Base-by-base conservation (phyloP, 2,888 invertebrate species). In the Phortica okadai region DNA sequence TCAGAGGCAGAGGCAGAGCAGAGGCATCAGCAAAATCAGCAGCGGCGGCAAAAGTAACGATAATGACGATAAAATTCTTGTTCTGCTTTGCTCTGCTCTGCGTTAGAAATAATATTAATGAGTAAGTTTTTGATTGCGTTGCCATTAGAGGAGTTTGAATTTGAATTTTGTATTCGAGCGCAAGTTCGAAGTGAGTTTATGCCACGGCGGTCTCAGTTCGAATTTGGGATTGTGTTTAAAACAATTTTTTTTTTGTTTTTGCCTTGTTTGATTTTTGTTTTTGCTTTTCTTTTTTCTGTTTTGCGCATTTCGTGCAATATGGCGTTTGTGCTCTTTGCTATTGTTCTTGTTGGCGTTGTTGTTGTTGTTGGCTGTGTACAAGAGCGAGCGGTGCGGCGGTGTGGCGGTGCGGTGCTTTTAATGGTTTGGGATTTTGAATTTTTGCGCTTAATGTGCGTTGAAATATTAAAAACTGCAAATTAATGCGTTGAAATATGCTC, bases 41-140 rank as follows among this genome's bases (percentile, higher is more conserved):
- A 73, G 73, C 81, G 73, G 58, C 74, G 74, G 42, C 7, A 8
- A 41, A 41, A 42, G 16, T 11, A n/a, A 16, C 16, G 16, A 25
- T 69, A 74, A 74, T 25, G 56, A 42, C 67, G 66, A 66, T 74
- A 67, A 66, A 67, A 74, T 67, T 74, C 74, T 42, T 54, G 67
- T 67, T 50, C 54, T 56, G 66, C 74, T 67, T 44, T 44, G n/a
- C 67, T 67, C 54, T 41, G 56, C 72, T 14, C 50, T 33, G 33
- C 33, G 33, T 33, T 33, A 33, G 33, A 83, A 84, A 85, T 84
- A 83, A 85, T 85, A 85, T 85, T 85, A 85, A 85, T 85, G 84
- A 84, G 84, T 81, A 82, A 83, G 82, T 84, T 84, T 82, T 82
- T 84, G 85, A 81, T 85, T 84, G 84, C 84, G 83, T 81, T 78